Conservation (phyloP, 2,888 invertebrate species). For the Fragum sueziense region DNA sequence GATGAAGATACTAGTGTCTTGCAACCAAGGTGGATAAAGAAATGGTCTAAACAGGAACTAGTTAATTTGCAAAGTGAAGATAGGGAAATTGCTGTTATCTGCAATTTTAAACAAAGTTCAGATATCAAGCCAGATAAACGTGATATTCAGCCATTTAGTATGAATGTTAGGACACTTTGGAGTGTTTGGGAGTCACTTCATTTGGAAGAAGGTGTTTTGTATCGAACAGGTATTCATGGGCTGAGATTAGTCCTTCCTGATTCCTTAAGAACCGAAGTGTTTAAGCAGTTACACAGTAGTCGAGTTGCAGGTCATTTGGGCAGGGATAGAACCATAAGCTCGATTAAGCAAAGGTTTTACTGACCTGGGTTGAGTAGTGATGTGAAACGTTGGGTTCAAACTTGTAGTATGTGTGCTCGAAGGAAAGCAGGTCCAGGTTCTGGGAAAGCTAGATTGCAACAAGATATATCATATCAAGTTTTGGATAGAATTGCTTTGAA, state of each 20-base stretch:
- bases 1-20: not conserved
- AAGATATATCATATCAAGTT: conserved; percentile 18
- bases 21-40: conserved; percentile 28
- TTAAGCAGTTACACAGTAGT: conserved; percentile 38
- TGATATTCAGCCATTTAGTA: conserved; percentile 14
- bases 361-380: conserved; percentile 52
- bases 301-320: conserved; percentile 51
- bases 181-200: too few species aligned
- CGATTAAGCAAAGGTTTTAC: conserved; percentile 39
- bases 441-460: conserved; percentile 47
- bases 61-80: conserved; percentile 20
- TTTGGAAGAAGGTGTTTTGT: not conserved
- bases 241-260: conserved; percentile 34
- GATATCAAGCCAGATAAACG: conserved; percentile 20
- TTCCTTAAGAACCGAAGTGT: conserved; percentile 24
- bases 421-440: conserved; percentile 56
- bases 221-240: not conserved
- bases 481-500: conserved; percentile 45
- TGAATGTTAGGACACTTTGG: too few species aligned
- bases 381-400: conserved; percentile 38
- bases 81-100: conserved; percentile 16
- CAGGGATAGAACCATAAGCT: conserved; percentile 42
- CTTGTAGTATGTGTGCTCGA: conserved; percentile 49
- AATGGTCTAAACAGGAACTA: conserved; percentile 32
- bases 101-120: conserved; percentile 17